Percentiles rank a stretch among this genome's conserved stretches.
Conservation (phyloP, 2,797 vertebrate genomes). For the Salarias fasciatus region DNA sequence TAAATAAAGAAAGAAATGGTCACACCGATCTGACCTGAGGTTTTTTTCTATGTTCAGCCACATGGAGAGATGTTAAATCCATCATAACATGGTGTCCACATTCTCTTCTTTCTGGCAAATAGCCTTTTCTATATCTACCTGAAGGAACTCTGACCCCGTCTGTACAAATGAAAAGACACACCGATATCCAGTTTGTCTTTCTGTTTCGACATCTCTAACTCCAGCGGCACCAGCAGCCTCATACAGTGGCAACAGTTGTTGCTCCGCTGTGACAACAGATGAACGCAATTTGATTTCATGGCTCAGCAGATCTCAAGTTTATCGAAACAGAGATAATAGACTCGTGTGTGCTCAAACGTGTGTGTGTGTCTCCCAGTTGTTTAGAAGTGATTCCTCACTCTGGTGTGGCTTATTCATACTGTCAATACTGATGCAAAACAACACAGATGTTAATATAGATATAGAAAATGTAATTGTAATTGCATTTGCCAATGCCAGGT, state of each 20-base stretch:
- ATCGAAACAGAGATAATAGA: neutral
- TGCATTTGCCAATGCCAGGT: too few species aligned
- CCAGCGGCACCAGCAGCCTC: constrained; percentile 2
- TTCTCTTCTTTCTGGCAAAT: neutral
- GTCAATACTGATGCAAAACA: neutral
- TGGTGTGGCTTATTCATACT: neutral
- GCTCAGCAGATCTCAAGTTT: constrained; percentile 29
- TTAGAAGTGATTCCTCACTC: neutral
- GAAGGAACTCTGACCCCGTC: constrained; percentile 9
- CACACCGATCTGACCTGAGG: neutral
- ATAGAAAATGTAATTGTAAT: neutral
- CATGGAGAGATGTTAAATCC: neutral
- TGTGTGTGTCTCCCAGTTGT: neutral
- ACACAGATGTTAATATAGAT: too few species aligned
- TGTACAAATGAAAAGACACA: constrained; percentile 2
- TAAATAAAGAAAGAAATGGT: neutral
- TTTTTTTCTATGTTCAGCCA: neutral
- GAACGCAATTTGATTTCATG: constrained; percentile 34
- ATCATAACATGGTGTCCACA: neutral
- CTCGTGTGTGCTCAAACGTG: neutral
- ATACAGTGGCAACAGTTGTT: constrained; percentile 11
- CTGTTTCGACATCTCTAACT: constrained; percentile 12
- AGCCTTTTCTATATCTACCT: neutral
- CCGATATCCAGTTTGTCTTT: constrained; percentile 37
- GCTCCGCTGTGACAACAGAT: constrained; percentile 21